These are phyloP conservation scores for Apteryx owenii DNA, from an alignment of 2,113 vertebrate species.

Conservation along the genomic window DNA sequence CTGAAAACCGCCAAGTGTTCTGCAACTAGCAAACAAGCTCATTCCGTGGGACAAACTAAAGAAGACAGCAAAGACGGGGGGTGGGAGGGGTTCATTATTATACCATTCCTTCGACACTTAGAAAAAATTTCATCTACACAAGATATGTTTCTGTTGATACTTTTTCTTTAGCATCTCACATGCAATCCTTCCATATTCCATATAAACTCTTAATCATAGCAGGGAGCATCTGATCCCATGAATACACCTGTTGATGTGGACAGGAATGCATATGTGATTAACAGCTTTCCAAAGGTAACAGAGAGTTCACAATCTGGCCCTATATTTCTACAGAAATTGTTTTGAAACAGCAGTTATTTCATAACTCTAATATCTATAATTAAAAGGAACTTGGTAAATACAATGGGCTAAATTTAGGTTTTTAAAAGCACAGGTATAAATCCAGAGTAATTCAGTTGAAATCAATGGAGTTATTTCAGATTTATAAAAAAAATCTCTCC, in stretches of 20 bases:
- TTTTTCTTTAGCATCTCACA: constrained; percentile 3
- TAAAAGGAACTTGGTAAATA: background rate
- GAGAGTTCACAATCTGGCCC: background rate
- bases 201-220: background rate
- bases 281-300: background rate
- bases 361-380: background rate
- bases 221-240: constrained; percentile 9
- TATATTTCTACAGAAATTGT: background rate
- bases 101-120: background rate
- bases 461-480: background rate
- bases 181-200: background rate
- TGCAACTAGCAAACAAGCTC: background rate
- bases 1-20: background rate
- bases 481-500: background rate
- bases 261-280: background rate
- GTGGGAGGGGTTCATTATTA: background rate
- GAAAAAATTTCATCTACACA: constrained; percentile 2
- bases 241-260: background rate
- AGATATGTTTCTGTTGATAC: background rate
- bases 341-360: background rate
- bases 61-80: background rate
- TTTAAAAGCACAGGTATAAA: background rate
- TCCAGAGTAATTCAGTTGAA: background rate
- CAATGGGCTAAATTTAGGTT: background rate
- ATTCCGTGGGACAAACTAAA: background rate